Evolutionary conservation across 1,140 invertebrate species (phyloP).

Genomic region (Aphidius gifuensis): DNA sequence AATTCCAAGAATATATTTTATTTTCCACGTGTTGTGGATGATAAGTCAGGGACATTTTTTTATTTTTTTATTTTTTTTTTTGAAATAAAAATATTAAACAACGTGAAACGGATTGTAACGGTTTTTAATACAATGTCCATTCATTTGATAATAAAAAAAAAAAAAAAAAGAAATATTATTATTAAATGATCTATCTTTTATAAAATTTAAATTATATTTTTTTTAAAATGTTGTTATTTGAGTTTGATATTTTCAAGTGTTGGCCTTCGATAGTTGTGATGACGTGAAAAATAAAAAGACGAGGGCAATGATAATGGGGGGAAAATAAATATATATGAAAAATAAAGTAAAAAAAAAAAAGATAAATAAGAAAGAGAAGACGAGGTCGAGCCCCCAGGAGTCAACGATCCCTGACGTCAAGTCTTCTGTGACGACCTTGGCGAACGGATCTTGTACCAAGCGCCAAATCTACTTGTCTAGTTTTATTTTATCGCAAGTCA

Average conservation of each 20-base stretch:
- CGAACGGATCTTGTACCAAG: conserved; percentile 32
- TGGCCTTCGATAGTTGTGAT: neutral
- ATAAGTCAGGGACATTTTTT: conserved; percentile 15
- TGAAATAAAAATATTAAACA: conserved; percentile 10
- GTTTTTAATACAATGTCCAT: conserved; percentile 6
- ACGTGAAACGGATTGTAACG: conserved; percentile 16
- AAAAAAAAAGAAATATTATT: neutral
- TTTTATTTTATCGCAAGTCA: conserved; percentile 4
- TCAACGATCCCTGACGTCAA: conserved; percentile 51
- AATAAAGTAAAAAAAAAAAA: too few species aligned
- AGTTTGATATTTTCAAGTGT: neutral
- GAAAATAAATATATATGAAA: too few species aligned
- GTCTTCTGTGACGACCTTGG: conserved; percentile 41
- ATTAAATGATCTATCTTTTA: too few species aligned
- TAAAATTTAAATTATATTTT: too few species aligned
- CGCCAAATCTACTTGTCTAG: conserved; percentile 41
- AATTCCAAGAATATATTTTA: neutral
- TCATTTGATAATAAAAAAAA: conserved; percentile 18
- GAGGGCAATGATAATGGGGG: too few species aligned
- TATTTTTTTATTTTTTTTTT: conserved; percentile 17
- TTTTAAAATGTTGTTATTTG: too few species aligned
- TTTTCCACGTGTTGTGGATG: conserved; percentile 11
- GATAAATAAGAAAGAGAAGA: conserved; percentile 32
- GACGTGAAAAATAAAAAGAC: too few species aligned
- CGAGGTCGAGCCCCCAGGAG: conserved; percentile 47